Percentiles rank a stretch among this genome's conserved stretches.
These are phyloP conservation scores for Epinotia nisella DNA, from an alignment of 2,888 invertebrate species.

Conservation along the genomic window DNA sequence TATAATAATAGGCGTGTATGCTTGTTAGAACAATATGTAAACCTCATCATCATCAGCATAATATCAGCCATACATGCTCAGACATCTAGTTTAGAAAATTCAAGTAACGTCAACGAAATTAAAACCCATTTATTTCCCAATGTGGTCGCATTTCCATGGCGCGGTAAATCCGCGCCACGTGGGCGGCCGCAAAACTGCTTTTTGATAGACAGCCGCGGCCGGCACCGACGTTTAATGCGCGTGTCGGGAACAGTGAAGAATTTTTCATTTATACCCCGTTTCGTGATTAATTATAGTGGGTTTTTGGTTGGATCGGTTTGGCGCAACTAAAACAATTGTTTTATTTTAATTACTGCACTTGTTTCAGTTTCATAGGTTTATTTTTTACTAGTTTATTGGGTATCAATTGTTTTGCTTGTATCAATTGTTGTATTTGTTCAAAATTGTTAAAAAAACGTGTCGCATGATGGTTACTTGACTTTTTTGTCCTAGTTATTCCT, in stretches of 20 bases:
- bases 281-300: conserved; percentile 59
- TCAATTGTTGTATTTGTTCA: background rate
- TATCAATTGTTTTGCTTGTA: background rate
- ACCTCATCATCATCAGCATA: too few species aligned
- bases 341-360: conserved; percentile 41
- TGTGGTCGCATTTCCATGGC: conserved; percentile 73
- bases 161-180: conserved; percentile 74
- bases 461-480: background rate
- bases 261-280: conserved; percentile 70
- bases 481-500: too few species aligned
- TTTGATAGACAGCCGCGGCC: conserved; percentile 77
- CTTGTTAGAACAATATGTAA: too few species aligned
- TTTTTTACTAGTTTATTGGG: conserved; percentile 3
- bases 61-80: too few species aligned
- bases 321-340: conserved; percentile 43
- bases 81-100: background rate
- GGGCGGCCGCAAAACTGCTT: conserved; percentile 76
- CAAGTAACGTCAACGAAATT: conserved; percentile 3
- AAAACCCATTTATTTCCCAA: conserved; percentile 49
- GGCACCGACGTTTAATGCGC: conserved; percentile 64
- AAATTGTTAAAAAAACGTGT: background rate
- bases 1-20: too few species aligned
- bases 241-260: conserved; percentile 65
- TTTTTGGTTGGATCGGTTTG: conserved; percentile 45
- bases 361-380: background rate